Evolutionary conservation across 2,888 invertebrate species (phyloP).

Genomic region (Drosophila antonietae): DNA sequence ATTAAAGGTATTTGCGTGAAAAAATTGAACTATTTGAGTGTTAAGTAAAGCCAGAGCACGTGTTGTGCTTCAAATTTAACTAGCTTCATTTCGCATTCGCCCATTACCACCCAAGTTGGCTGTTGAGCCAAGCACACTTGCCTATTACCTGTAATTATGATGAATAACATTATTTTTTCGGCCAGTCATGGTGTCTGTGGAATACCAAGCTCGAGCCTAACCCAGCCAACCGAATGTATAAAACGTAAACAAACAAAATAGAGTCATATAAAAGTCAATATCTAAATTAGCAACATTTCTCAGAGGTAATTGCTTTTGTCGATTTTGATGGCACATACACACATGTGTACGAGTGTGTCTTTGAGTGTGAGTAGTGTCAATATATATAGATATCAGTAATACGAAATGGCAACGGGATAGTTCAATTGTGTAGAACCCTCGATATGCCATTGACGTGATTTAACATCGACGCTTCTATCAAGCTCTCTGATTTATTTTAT

Average conservation of each 20-base stretch:
- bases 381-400: slow-evolving; percentile 36
- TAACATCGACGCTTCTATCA: slow-evolving; percentile 75
- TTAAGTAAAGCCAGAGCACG: not conserved
- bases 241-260: slow-evolving; percentile 35
- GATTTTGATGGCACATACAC: slow-evolving; percentile 30
- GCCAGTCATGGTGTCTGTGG: slow-evolving; percentile 46
- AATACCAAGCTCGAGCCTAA: slow-evolving; percentile 27
- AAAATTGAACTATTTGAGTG: slow-evolving; percentile 1
- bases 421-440: slow-evolving; percentile 24
- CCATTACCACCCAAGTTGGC: slow-evolving; percentile 44
- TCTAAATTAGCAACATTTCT: slow-evolving; percentile 61
- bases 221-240: not conserved
- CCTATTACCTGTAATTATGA: slow-evolving; percentile 55
- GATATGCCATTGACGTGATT: slow-evolving; percentile 68
- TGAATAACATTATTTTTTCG: slow-evolving; percentile 44
- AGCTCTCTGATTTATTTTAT: slow-evolving; percentile 74
- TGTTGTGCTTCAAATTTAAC: slow-evolving; percentile 35
- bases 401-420: slow-evolving; percentile 23
- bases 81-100: slow-evolving; percentile 32
- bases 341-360: slow-evolving; percentile 2
- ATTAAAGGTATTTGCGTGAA: not conserved
- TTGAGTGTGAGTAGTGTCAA: slow-evolving; percentile 29
- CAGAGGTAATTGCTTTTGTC: slow-evolving; percentile 63
- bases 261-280: slow-evolving; percentile 50
- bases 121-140: slow-evolving; percentile 18